Evolutionary conservation across 2,113 vertebrate genomes (phyloP), one percentile per base, ranked within the genome.

Genomic region (Pseudorasbora parva): DNA sequence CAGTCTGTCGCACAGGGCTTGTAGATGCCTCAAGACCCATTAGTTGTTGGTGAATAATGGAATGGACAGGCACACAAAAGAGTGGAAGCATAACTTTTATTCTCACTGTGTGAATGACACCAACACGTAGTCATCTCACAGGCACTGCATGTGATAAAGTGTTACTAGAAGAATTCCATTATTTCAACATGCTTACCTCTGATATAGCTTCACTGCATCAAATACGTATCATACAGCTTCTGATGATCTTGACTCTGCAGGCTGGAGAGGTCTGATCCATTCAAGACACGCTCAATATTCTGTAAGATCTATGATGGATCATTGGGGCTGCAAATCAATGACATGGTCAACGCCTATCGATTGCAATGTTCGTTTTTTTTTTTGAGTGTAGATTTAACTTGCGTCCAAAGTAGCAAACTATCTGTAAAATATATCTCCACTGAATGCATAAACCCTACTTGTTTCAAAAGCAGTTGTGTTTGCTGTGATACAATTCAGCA

Each of bases 271-370:
- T 80, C 73, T 68, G 66, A 84, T 78, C 76, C 54, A 69, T 60
- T 60, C 76, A 66, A 82, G 54, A 59, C 5, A 4, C 17, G 41
- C 54, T 84, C 83, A 80, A 47, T 85, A 74, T 64, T 85, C 23
- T 85, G 77, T 72, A 41, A 59, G 69, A 82, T 85, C 59, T 66
- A 72, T 81, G 84, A 85, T 85, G 78, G 71, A 85, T 81, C 69
- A 64, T 81, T 81, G 64, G 59, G 45, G 6, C 74, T 83, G 75
- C 72, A 64, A 74, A 81, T 85, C 78, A 81, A 76, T 85, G 71
- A 30, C 47, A 74, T 81, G 60, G 66, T 81, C 72, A 81, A 85
- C 84, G 25, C 23, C 19, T 75, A 57, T 85, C 5, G 78, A 66
- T 85, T 14, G 17, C 33, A 33, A 81, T 62, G 62, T 72, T 59